Conservation (phyloP, 2,888 invertebrate genomes). For the Dermolepida albohirtum region DNA sequence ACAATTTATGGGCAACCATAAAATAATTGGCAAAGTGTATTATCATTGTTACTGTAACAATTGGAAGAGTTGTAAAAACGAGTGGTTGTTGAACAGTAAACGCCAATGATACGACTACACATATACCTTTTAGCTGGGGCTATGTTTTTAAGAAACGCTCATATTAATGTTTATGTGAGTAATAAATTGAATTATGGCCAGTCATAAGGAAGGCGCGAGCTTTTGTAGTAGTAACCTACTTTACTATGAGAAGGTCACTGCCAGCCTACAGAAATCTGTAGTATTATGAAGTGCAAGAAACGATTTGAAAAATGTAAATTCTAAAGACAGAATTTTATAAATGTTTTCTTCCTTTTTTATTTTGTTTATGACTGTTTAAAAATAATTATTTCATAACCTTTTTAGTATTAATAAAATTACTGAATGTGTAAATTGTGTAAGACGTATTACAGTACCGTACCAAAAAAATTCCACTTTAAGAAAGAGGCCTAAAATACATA, state of each 20-base stretch:
- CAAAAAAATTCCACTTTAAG: too few species aligned
- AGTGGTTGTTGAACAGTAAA: constrained; percentile 37
- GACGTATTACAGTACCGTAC: too few species aligned
- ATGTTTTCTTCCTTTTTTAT: too few species aligned
- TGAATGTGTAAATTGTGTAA: too few species aligned
- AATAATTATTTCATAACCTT: too few species aligned
- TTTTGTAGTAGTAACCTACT: constrained; percentile 32
- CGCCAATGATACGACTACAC: constrained; percentile 27
- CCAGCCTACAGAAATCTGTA: constrained; percentile 34
- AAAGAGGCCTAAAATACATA: too few species aligned
- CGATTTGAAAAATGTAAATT: too few species aligned
- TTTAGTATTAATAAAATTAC: too few species aligned
- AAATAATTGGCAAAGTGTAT: constrained; percentile 45
- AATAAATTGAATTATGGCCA: constrained; percentile 44
- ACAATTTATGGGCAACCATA: constrained; percentile 39
- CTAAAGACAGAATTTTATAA: too few species aligned
- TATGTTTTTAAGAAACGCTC: constrained; percentile 40
- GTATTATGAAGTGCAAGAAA: not conserved
- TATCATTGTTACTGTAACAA: constrained; percentile 42
- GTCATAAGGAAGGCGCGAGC: constrained; percentile 40
- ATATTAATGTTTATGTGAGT: constrained; percentile 43
- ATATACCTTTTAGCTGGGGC: constrained; percentile 22
- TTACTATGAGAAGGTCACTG: constrained; percentile 32
- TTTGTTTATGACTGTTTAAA: too few species aligned
- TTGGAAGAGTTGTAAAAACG: constrained; percentile 37